Conservation (phyloP, 2,113 vertebrate genomes). For the Peromyscus californicus region DNA sequence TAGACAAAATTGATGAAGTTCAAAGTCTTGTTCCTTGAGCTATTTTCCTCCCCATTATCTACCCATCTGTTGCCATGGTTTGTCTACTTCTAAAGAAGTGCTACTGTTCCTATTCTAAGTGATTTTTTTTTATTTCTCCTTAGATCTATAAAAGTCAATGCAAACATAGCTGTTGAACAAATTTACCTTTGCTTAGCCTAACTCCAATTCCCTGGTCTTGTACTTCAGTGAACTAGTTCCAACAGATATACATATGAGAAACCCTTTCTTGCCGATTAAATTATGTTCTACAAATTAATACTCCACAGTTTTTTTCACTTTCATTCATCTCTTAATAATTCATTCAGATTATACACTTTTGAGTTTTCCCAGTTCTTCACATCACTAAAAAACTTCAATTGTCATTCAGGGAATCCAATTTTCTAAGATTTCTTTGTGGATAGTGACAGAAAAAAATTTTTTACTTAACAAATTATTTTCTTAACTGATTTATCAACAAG, state of each 20-base stretch:
- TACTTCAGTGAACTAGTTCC: constrained; percentile 78
- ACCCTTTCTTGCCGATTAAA: constrained; percentile 75
- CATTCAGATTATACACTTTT: constrained; percentile 54
- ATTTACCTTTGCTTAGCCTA: constrained; percentile 68
- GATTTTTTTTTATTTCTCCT: constrained; percentile 41
- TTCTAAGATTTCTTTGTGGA: constrained; percentile 32
- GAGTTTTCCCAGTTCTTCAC: constrained; percentile 28
- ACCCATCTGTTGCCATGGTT: not conserved
- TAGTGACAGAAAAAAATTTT: not conserved
- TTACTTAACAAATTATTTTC: constrained; percentile 11
- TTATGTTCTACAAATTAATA: constrained; percentile 77
- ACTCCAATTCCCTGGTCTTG: constrained; percentile 77
- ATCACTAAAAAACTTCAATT: constrained; percentile 25
- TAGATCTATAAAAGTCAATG: constrained; percentile 67
- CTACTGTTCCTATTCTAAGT: constrained; percentile 33
- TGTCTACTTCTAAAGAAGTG: constrained; percentile 43
- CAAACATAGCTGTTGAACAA: constrained; percentile 71
- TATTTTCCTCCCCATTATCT: not conserved
- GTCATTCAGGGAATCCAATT: constrained; percentile 29
- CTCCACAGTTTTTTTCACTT: constrained; percentile 58
- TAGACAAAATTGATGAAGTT: not conserved
- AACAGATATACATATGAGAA: constrained; percentile 77
- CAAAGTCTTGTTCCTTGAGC: not conserved
- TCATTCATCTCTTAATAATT: constrained; percentile 59
- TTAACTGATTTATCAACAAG: constrained; percentile 46